A percentile compares a stretch with the other conserved stretches of the same genome.
Evolutionary conservation across 2,113 vertebrate genomes (phyloP).

Genomic region (Strix aluco): DNA sequence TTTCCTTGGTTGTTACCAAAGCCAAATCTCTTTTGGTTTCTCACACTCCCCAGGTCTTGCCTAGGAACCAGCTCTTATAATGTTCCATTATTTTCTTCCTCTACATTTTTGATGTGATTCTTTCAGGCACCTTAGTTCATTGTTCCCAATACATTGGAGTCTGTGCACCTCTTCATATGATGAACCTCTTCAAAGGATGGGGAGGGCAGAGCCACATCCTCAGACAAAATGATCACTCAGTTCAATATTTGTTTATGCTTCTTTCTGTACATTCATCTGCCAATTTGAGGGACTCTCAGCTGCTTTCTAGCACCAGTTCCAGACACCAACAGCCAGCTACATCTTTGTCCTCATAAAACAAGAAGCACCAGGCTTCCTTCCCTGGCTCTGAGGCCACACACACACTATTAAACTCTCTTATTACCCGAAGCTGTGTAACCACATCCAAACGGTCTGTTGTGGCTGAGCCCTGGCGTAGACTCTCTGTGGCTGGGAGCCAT

Average conservation of each 20-base stretch:
- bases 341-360: background rate
- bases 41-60: background rate
- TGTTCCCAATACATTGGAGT: background rate
- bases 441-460: background rate
- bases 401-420: background rate
- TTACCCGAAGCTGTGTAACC: background rate
- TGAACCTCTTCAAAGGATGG: background rate
- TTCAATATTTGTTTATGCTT: background rate
- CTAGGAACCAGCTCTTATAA: background rate
- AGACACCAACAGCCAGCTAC: background rate
- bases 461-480: rapidly evolving
- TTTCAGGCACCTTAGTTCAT: background rate
- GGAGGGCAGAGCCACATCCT: background rate
- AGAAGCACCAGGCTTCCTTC: background rate
- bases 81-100: background rate
- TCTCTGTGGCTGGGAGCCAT: background rate
- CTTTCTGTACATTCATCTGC: background rate
- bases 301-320: background rate
- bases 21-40: background rate
- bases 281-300: background rate
- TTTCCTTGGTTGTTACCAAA: background rate
- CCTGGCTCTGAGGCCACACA: background rate
- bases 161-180: background rate
- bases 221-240: background rate
- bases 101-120: background rate